Conservation (phyloP, 2,797 vertebrate genomes). For the Sternarchorhynchus goeldii region DNA sequence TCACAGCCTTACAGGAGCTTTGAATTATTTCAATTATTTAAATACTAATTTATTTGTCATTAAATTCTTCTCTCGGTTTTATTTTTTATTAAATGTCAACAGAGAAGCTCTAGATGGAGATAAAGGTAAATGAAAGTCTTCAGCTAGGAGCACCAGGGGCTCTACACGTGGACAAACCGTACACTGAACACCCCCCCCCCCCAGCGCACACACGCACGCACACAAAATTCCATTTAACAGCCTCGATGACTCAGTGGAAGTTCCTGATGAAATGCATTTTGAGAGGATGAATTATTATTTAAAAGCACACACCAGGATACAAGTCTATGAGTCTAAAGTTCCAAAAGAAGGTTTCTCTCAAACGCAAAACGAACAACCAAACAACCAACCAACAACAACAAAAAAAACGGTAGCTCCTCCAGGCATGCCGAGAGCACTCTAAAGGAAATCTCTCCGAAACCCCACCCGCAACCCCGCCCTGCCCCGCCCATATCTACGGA, state of each 20-base stretch:
- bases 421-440: conserved; percentile 18
- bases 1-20: background rate
- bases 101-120: too few species aligned
- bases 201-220: background rate
- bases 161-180: background rate
- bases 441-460: conserved; percentile 13
- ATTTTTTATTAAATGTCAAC: too few species aligned
- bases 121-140: too few species aligned
- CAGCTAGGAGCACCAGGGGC: too few species aligned
- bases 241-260: background rate
- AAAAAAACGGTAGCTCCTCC: conserved; percentile 5
- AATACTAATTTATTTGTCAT: too few species aligned
- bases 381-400: background rate
- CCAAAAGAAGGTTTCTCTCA: conserved; percentile 4
- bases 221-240: background rate
- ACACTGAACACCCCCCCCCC: background rate
- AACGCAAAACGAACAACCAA: background rate
- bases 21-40: background rate
- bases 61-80: too few species aligned
- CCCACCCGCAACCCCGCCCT: background rate
- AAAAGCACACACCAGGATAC: background rate
- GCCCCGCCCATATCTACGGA: conserved; percentile 41
- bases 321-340: background rate
- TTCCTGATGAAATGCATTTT: background rate
- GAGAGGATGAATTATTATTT: background rate